Evolutionary conservation across 1,140 invertebrate species (phyloP), one percentile per base, ranked within the genome.

Genomic region (Aleiodes sp.): DNA sequence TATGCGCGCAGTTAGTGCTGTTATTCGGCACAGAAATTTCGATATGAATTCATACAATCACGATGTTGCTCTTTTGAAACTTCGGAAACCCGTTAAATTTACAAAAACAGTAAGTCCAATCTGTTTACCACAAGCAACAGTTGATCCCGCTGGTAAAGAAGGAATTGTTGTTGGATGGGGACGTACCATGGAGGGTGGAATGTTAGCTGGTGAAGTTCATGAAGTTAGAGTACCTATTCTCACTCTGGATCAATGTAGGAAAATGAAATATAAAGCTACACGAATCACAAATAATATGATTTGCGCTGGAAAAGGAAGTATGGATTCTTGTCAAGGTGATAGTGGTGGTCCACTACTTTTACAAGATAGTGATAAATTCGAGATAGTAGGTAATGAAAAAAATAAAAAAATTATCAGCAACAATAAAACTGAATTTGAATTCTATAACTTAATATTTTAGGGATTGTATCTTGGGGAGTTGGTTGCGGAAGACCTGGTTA

Each of bases 141-240:
- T 86, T 12, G 92, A 94, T 77, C 92, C 92, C 2, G 87, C 92
- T 43, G 93, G 94, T 61, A 91, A 90, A 77, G 87, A 87, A 72
- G 94, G 91, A 33, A 91, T 88, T 10, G 94, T 93, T 19, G 90
- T 95, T 0, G 95, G 94, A 4, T 96, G 94, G 94, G 94, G 94
- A 0, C 86, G 94, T 19, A 92, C 92, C 0, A 89, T 89, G 0
- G 93, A 95, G 79, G 93, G 93, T 16, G 94, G 94, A n/a, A 88
- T 89, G 76, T 79, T 95, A n/a, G 92, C 94, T 0, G 90, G 90
- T 3, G 87, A 92, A 28, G 91, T 94, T 0, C 93, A 94, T 73
- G 93, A 96, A 82, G 94, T 94, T 0, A 89, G 92, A 76, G 94
- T 96, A 8, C 94, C 94, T 2, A 94, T 96, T 61, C 88, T 95